Evolutionary conservation across 2,888 invertebrate genomes (phyloP), one percentile per base, ranked within the genome.

Genomic region (Stenchaetothrips biformis): DNA sequence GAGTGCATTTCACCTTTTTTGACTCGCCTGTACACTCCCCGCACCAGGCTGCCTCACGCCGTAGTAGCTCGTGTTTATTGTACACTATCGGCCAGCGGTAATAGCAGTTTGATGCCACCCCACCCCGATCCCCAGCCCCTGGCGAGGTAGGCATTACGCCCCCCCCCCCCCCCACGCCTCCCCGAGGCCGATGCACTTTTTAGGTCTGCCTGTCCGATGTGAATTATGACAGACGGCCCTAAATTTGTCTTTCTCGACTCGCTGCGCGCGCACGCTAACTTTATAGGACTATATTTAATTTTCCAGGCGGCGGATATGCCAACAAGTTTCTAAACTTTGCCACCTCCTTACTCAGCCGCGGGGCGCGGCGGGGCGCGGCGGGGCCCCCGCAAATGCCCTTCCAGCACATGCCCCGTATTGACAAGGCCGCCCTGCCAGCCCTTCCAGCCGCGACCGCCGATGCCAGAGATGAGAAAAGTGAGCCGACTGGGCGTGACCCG

Each of bases 211-310:
- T 53, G 53, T 53, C 53, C 53, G 6, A 53, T 53, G 16, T 53
- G 53, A 53, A 53, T 53, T 53, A 53, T 53, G 53, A 53, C 53
- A 16, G 53, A 53, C 53, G 53, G 53, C 53, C 53, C 6, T 53
- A 53, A 53, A 53, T 53, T 53, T 53, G 53, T 53, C 53, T 53
- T 53, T 53, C 53, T 7, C 53, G 53, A 3, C 13, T 53, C 53
- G 53, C 53, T 16, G 53, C 53, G 53, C 53, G 53, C 53, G 53
- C 53, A 53, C 53, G 53, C 53, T 13, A 53, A 53, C 13, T 53
- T 53, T 53, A 53, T 53, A 53, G 53, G 53, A 53, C 53, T 53
- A 53, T 53, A 53, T 53, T 53, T 53, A 53, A 53, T 53, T 53
- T 53, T 53, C 53, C 53, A 1, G 53, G 53, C 53, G 53, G 53